Base-by-base conservation (phyloP, 2,113 vertebrate species). In the Nothobranchius kuhntae region DNA sequence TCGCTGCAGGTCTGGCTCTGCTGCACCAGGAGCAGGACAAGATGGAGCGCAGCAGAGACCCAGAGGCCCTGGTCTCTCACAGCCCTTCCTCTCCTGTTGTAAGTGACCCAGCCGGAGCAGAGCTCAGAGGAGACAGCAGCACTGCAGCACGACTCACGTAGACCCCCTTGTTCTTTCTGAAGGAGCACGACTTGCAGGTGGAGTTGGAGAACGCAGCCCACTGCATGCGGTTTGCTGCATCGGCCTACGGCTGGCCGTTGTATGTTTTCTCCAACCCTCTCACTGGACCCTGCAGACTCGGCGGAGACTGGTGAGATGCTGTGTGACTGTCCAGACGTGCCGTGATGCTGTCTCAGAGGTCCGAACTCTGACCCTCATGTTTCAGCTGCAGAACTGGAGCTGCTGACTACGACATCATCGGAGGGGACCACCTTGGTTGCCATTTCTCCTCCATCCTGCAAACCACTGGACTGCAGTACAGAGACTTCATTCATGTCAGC, bases 11-110 rank as follows among this genome's bases (percentile, higher is more conserved):
- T 13, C 91, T 99, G 74, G 93, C 93, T 63, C 93, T 99, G 44
- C 95, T 99, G 58, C 96, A 96, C 67, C 97, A 98, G 87, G 95
- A 99, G 54, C 98, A 99, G 71, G 96, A 98, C 65, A 96, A 92
- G 65, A 88, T 94, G 83, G 92, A 92, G 70, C 92, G 24, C 11
- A 93, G 82, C 75, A 91, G 90, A 83, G 95, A 97, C 51, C 95
- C 93, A 0, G 92, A 92, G 0, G 89, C 91, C 26, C 81, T 93
- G 0, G 77, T 93, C 1, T 2, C 87, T 53, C 93, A 93, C 64
- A 93, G 94, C 71, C 94, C 94, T 0, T 92, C 86, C 0, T 84
- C 93, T 36, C 84, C 83, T 3, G 69, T 87, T 66, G 98, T 99
- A 87, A 94, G 93, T 81, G 9, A 9, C 13, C 0, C 2, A 6